Percentiles rank a stretch among this genome's conserved stretches.
Evolutionary conservation across 2,888 invertebrate genomes (phyloP).

Genomic region (Panopea generosa): DNA sequence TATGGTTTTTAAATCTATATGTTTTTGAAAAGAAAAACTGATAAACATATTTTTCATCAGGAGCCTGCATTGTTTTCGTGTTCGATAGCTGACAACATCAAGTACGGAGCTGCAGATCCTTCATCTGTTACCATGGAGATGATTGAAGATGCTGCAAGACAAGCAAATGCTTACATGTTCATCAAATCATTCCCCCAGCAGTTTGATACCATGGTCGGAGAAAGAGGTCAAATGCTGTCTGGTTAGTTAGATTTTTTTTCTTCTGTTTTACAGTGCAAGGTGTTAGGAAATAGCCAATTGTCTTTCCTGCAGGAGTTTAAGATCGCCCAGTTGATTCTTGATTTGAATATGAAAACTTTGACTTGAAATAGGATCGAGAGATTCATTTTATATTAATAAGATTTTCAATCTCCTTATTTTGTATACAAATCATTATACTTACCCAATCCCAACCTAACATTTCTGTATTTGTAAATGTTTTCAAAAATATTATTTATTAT

Average conservation of each 20-base stretch:
- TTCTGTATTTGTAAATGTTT: too few species aligned
- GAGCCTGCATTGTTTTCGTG: slow-evolving; percentile 97
- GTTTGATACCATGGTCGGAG: slow-evolving; percentile 94
- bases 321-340: too few species aligned
- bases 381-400: too few species aligned
- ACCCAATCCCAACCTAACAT: too few species aligned
- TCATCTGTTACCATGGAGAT: slow-evolving; percentile 87
- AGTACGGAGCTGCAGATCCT: slow-evolving; percentile 91
- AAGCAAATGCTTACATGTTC: slow-evolving; percentile 95
- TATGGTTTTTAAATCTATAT: too few species aligned
- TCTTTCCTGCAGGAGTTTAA: too few species aligned
- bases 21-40: too few species aligned
- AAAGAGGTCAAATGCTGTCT: slow-evolving; percentile 94
- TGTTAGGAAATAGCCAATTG: slow-evolving; percentile 96
- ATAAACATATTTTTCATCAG: slow-evolving; percentile 86
- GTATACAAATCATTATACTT: too few species aligned
- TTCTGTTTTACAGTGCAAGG: slow-evolving; percentile 73
- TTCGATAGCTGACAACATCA: slow-evolving; percentile 91
- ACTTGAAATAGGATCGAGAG: too few species aligned
- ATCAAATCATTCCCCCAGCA: slow-evolving; percentile 89
- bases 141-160: slow-evolving; percentile 89
- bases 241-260: slow-evolving; percentile 86
- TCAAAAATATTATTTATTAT: too few species aligned
- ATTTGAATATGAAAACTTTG: too few species aligned
- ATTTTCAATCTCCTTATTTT: too few species aligned